A percentile compares a stretch with the other conserved stretches of the same genome.
Conservation (phyloP, 1,140 invertebrate species). For the Drosophila carrolli region DNA sequence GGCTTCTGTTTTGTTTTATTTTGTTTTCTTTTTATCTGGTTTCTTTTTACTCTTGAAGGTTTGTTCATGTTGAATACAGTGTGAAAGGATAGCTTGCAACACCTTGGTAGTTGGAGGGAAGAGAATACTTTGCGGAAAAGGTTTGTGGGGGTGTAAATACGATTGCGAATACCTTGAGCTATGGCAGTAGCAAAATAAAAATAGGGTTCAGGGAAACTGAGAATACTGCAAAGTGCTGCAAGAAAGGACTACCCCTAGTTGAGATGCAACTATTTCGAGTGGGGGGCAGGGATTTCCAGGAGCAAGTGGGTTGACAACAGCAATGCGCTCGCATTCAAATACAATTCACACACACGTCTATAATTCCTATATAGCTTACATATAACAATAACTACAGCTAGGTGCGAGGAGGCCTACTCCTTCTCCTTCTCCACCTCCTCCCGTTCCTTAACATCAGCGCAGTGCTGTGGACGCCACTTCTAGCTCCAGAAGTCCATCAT, state of each 20-base stretch:
- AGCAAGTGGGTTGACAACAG: conserved; percentile 37
- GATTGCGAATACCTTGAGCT: conserved; percentile 51
- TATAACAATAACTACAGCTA: conserved; percentile 50
- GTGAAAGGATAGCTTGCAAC: conserved; percentile 21
- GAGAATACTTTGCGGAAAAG: conserved; percentile 58
- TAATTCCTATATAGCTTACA: conserved; percentile 52
- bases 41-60: conserved; percentile 4
- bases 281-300: conserved; percentile 19
- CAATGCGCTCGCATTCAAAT: conserved; percentile 60
- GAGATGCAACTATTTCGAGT: conserved; percentile 21
- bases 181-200: conserved; percentile 74
- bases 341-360: conserved; percentile 34
- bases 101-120: conserved; percentile 42
- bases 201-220: conserved; percentile 43
- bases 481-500: conserved; percentile 84
- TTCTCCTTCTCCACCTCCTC: conserved; percentile 40
- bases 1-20: conserved; percentile 22
- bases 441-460: conserved; percentile 60
- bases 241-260: conserved; percentile 8
- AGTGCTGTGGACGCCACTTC: conserved; percentile 81
- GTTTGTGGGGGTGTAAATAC: conserved; percentile 42
- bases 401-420: conserved; percentile 23
- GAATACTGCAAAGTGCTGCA: conserved; percentile 75
- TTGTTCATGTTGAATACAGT: conserved; percentile 48
- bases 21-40: conserved; percentile 2